Evolutionary conservation across 1,140 invertebrate genomes (phyloP).

Genomic region (Lutraria rhynchaena): DNA sequence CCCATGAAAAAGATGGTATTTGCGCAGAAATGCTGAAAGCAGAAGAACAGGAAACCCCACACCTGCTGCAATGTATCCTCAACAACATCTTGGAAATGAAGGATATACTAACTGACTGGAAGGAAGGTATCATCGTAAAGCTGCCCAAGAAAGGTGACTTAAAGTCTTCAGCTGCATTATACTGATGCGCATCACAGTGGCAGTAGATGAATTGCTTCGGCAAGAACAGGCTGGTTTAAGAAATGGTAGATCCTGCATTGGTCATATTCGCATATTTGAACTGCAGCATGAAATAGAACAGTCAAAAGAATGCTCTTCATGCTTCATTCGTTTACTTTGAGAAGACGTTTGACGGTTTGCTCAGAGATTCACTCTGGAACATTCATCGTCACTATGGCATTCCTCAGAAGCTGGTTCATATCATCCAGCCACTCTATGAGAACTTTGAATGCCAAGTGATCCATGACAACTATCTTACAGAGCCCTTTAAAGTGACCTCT

Average conservation of each 20-base stretch:
- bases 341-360: slow-evolving; percentile 18
- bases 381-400: slow-evolving; percentile 43
- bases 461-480: slow-evolving; percentile 17
- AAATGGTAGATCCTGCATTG: no score
- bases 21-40: slow-evolving; percentile 18
- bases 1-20: slow-evolving; percentile 14
- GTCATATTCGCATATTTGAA: no score
- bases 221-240: no score
- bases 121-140: no score
- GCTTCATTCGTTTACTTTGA: slow-evolving; percentile 27
- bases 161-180: no score
- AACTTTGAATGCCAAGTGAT: slow-evolving; percentile 30
- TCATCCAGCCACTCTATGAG: slow-evolving; percentile 39
- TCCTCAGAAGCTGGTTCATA: slow-evolving; percentile 24
- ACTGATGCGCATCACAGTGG: no score
- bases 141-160: no score
- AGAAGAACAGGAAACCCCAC: neutral
- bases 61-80: slow-evolving; percentile 13
- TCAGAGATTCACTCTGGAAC: slow-evolving; percentile 26
- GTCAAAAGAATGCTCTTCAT: no score
- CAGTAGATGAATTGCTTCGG: no score
- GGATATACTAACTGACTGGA: no score
- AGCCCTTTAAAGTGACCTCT: slow-evolving; percentile 13
- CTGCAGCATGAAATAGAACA: no score
- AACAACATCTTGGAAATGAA: no score